Evolutionary conservation across 2,888 invertebrate species (phyloP).

Genomic region (Lumbricus terrestris): DNA sequence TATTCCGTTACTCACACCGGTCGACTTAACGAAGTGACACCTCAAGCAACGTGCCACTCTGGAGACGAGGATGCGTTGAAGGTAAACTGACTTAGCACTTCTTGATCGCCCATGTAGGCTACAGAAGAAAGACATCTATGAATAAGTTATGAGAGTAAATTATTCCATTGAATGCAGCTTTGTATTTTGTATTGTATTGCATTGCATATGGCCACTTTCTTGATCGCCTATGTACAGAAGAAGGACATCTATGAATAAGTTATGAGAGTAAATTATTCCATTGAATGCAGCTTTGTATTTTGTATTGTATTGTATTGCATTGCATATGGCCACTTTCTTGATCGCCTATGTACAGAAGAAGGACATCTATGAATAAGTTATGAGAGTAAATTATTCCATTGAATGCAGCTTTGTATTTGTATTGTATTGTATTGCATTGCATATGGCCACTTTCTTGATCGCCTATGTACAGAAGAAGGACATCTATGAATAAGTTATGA

Average conservation of each 20-base stretch:
- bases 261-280: not conserved
- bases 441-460: too few relatives aligned
- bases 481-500: not conserved
- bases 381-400: too few relatives aligned
- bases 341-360: too few relatives aligned
- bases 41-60: constrained; percentile 90
- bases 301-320: too few relatives aligned
- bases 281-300: not conserved
- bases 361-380: too few relatives aligned
- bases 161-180: not conserved
- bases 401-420: too few relatives aligned
- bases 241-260: not conserved
- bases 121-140: not conserved
- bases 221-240: not conserved
- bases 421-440: too few relatives aligned
- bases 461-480: not conserved
- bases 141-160: not conserved
- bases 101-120: not conserved
- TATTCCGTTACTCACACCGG: constrained; percentile 91
- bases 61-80: constrained; percentile 93
- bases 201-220: too few relatives aligned
- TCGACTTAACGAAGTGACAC: constrained; percentile 88
- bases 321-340: too few relatives aligned
- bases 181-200: too few relatives aligned
- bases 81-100: constrained; percentile 65